Evolutionary conservation across 2,797 vertebrate genomes (phyloP).

Genomic region (Numenius phaeopus): DNA sequence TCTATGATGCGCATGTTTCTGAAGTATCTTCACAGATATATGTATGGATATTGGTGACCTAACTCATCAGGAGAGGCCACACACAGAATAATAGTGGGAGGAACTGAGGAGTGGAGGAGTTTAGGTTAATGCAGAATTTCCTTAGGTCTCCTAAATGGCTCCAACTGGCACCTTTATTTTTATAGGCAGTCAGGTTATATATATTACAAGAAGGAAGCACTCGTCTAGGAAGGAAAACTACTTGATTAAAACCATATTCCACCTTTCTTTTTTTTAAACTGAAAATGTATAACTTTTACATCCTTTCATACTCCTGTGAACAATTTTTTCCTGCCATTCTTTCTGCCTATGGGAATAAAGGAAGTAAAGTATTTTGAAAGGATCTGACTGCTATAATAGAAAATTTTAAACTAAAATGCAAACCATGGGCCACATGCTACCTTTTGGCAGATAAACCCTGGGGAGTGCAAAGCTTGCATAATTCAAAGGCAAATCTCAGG

Average conservation of each 20-base stretch:
- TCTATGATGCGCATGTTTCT: background rate
- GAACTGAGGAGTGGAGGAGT: constrained; percentile 18
- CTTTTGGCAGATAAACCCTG: constrained; percentile 69
- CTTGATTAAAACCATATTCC: constrained; percentile 74
- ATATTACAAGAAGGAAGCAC: constrained; percentile 72
- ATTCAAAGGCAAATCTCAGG: constrained; percentile 60
- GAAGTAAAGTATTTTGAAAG: constrained; percentile 72
- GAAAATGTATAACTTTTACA: constrained; percentile 64
- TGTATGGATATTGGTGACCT: background rate
- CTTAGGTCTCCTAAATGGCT: constrained; percentile 68
- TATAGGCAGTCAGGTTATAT: constrained; percentile 74
- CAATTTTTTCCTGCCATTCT: constrained; percentile 70
- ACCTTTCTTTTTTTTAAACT: constrained; percentile 13
- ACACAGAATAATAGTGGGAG: constrained; percentile 56
- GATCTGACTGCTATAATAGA: constrained; percentile 64
- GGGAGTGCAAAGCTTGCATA: constrained; percentile 62
- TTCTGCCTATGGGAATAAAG: constrained; percentile 72
- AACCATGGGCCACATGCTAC: constrained; percentile 70
- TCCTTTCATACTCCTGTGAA: constrained; percentile 60
- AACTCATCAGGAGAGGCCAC: constrained; percentile 50
- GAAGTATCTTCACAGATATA: background rate
- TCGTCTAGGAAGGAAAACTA: constrained; percentile 71
- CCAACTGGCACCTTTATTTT: constrained; percentile 73
- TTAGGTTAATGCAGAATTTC: constrained; percentile 74
- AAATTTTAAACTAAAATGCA: constrained; percentile 66